phyloP scores from a whole-genome alignment of 2,113 vertebrate species.

The Gavia stellata region DNA sequence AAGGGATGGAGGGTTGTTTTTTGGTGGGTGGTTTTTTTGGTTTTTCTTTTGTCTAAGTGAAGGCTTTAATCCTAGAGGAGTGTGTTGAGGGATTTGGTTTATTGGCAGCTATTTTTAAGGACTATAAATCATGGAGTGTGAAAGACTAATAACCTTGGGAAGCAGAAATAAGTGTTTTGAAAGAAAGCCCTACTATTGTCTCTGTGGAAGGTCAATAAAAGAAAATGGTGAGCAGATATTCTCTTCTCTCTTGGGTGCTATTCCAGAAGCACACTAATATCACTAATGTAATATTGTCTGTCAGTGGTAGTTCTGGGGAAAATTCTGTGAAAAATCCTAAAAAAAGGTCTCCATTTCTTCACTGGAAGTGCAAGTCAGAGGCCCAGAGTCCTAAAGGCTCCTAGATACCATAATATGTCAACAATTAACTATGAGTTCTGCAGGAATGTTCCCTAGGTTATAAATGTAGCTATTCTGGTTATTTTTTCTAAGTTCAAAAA shows the following conservation, averaged over 20 bases:
- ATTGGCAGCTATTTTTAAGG: slow-evolving; percentile 2
- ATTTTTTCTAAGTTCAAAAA: not conserved
- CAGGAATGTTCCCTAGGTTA: not conserved
- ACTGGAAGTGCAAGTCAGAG: not conserved
- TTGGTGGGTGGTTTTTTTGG: fast-evolving
- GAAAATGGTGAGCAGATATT: not conserved
- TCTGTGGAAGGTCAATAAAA: slow-evolving; percentile 8
- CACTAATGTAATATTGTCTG: not conserved
- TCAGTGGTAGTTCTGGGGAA: not conserved
- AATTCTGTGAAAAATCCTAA: not conserved
- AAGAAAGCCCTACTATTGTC: not conserved
- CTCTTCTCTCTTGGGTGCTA: not conserved
- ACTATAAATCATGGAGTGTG: not conserved
- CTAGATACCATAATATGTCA: not conserved
- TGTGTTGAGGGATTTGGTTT: not conserved
- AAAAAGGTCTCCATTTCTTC: not conserved
- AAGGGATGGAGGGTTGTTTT: not conserved
- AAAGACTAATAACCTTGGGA: slow-evolving; percentile 10
- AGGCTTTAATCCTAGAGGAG: not conserved
- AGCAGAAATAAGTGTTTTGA: not conserved
- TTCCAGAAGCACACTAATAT: not conserved
- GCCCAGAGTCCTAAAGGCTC: not conserved
- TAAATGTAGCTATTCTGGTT: not conserved
- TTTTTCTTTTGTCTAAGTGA: not conserved
- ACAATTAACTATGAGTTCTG: not conserved